Base-by-base conservation (phyloP, 2,888 invertebrate genomes). In the Carabus problematicus region DNA sequence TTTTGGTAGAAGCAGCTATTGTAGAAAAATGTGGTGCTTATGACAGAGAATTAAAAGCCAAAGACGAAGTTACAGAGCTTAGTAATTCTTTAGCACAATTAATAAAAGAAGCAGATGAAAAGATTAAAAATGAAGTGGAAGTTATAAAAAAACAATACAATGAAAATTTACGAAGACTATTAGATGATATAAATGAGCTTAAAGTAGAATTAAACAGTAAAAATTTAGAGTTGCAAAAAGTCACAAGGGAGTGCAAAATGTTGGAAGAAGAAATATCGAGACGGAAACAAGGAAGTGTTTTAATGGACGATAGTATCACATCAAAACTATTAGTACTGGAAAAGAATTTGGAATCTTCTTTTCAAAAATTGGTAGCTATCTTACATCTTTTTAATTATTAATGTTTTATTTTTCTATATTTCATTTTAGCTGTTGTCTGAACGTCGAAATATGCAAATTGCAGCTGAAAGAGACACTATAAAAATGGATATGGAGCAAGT, bases 121-220 rank as follows among this genome's bases (percentile, higher is more conserved):
- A 83, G 71, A 83, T 87, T 45, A 86, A 87, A 73, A 81, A 76
- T n/a, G 89, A 92, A 78, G 80, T 89, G 59, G 83, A 83, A 4
- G 82, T 83, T 61, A 78, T 88, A 0, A 88, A 84, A 76, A 82
- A 85, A 2, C 85, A 84, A 72, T 88, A 87, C 73, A 85, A 86
- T 39, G 85, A 85, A 60, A 89, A 87, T 76, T 78, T 87, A 11
- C 81, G 86, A 56, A 85, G 85, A 58, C 84, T 88, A 81, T 75
- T 85, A 12, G 76, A 82, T 8, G 87, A 89, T 72, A 84, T 89
- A 9, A 84, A 84, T 73, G 84, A 84, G 72, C 75, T 86, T 12
- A 86, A 88, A 74, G 77, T 84, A 0, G 87, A 89, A 73, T 76
- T 89, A 42, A 84, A 85, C 16, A 84, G 86, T 70, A 89, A 88